Percentiles rank a stretch among this genome's conserved stretches.
These are phyloP conservation scores for Danio kyathit DNA, from an alignment of 2,797 vertebrate species.

Conservation along the genomic window DNA sequence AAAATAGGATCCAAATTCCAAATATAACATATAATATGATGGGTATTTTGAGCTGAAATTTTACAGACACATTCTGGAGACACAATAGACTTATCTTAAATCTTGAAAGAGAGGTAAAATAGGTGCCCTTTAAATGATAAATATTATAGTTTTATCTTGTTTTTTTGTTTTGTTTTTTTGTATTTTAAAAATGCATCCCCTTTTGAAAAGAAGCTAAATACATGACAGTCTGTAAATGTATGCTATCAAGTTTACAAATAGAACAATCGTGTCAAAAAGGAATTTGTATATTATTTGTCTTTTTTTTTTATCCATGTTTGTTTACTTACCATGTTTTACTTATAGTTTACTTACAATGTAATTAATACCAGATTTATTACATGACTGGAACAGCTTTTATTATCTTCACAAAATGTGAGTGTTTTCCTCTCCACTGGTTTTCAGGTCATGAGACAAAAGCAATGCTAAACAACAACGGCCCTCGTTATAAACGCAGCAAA, in stretches of 20 bases:
- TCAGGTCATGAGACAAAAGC: slow-evolving; percentile 98
- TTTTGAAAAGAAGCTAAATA: background rate
- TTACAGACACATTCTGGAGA: no score
- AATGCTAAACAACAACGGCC: slow-evolving; percentile 96
- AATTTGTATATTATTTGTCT: background rate
- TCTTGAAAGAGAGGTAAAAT: no score
- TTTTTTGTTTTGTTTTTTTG: no score
- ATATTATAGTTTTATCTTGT: background rate
- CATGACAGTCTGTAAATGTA: background rate
- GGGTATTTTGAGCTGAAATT: no score
- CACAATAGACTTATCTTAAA: no score
- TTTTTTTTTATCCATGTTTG: no score
- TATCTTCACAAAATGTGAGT: background rate
- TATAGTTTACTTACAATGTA: no score
- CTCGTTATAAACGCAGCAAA: slow-evolving; percentile 96
- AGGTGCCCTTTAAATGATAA: no score
- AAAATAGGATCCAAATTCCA: no score
- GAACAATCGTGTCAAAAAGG: background rate
- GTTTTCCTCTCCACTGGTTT: background rate
- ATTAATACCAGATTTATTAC: background rate
- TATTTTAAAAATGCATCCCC: background rate
- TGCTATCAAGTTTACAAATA: background rate
- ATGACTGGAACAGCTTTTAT: background rate
- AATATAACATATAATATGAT: no score
- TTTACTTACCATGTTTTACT: no score